A percentile compares a stretch with the other conserved stretches of the same genome.
These are phyloP conservation scores for Morone saxatilis DNA, from an alignment of 2,113 vertebrate genomes.

Conservation along the genomic window DNA sequence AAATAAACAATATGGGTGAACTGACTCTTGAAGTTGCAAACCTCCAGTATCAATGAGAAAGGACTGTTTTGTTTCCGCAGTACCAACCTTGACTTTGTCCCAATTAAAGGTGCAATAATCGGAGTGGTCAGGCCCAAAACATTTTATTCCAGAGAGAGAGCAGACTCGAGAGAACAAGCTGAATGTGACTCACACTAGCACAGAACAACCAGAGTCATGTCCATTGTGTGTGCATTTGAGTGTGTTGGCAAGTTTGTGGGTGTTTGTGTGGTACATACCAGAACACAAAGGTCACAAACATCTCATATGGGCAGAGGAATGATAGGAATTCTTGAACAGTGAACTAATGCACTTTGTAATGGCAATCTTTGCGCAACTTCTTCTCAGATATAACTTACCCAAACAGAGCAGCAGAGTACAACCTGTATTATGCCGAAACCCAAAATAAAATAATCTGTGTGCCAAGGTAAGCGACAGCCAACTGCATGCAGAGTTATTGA, in stretches of 20 bases:
- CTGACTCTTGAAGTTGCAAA: neutral
- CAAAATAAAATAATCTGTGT: conserved; percentile 25
- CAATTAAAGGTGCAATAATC: conserved; percentile 34
- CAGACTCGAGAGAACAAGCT: conserved; percentile 31
- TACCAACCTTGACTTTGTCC: conserved; percentile 37
- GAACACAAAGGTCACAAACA: conserved; percentile 64
- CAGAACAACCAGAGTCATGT: conserved; percentile 61
- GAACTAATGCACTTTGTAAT: conserved; percentile 35
- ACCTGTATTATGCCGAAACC: conserved; percentile 23
- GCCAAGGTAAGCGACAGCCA: conserved; percentile 15
- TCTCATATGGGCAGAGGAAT: conserved; percentile 56
- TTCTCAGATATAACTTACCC: conserved; percentile 17
- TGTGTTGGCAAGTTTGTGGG: conserved; percentile 38
- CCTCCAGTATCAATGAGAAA: conserved; percentile 63
- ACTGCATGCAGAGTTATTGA: conserved; percentile 36
- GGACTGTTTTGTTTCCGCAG: conserved; percentile 71
- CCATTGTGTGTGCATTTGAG: conserved; percentile 34
- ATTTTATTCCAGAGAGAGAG: conserved; percentile 38
- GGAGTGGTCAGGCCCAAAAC: conserved; percentile 17
- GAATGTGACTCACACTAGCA: conserved; percentile 44
- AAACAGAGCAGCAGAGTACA: conserved; percentile 25
- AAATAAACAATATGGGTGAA: neutral
- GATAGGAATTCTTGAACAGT: conserved; percentile 59
- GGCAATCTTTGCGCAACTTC: conserved; percentile 38
- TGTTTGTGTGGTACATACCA: conserved; percentile 59